Evolutionary conservation across 2,113 vertebrate species (phyloP), one percentile per base, ranked within the genome.

Genomic region (Oreochromis aureus): DNA sequence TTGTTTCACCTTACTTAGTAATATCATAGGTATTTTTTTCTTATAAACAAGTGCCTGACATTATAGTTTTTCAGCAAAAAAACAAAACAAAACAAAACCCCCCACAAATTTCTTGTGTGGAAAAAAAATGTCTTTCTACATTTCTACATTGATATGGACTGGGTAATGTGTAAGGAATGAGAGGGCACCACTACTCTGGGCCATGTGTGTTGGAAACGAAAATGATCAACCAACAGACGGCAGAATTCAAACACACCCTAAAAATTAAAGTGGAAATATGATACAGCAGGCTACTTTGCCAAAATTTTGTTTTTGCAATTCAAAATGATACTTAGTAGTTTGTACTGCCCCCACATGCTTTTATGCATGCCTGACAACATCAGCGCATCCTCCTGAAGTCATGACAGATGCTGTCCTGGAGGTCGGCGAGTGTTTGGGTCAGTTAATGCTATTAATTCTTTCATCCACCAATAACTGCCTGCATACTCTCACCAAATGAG

Each of bases 11-110:
- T n/a, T n/a, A n/a, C 30, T 30, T 30, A 30, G 30, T 30, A 30
- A 30, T 30, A 30, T 30, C 5, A 30, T 30, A 30, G 4, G 5
- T 30, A 30, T 30, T 30, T 5, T 30, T 30, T 30, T 5, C 30
- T 30, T 30, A 30, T 30, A 5, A 30, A 30, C 30, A 30, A 30
- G 30, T 30, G 5, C 30, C 30, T 30, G 30, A 30, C 5, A 30
- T 30, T 30, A 30, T 30, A 1, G 5, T 56, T 56, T 56, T 7
- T 27, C 1, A 56, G 6, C 11, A 24, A 55, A 55, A 51, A 19
- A 24, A 4, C 0, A 41, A 41, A 18, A 48, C 24, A 27, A 27
- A 27, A 27, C 24, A 27, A 27, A 27, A 48, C 2, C 0, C 10
- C 1, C 1, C 3, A 1, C 3, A 56, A 56, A 24, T 2, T 4